These are phyloP conservation scores for Tachysurus vachellii DNA, from an alignment of 2,113 vertebrate genomes.

Conservation along the genomic window DNA sequence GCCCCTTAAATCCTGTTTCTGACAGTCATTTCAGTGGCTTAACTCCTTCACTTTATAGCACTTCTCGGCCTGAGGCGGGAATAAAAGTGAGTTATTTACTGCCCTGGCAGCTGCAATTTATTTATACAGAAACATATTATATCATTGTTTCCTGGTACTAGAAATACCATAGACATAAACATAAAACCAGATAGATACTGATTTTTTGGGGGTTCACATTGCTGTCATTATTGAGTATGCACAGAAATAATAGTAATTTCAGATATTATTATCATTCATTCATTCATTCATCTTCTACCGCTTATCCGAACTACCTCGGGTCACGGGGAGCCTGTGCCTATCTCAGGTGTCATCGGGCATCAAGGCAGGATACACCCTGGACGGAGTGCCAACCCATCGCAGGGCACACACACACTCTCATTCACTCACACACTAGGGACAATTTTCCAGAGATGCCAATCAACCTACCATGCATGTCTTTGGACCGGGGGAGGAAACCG, in stretches of 20 bases:
- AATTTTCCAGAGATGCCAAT: no score
- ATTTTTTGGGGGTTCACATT: not conserved
- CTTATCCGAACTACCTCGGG: no score
- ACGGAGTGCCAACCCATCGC: no score
- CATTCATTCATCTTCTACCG: no score
- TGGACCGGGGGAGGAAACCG: no score
- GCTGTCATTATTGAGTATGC: not conserved
- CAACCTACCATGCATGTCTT: no score
- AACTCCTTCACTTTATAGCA: not conserved
- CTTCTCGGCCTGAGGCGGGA: not conserved
- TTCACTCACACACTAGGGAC: no score
- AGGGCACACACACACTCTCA: no score
- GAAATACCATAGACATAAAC: not conserved
- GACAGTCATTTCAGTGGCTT: conserved; percentile 11
- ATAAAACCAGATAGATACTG: not conserved
- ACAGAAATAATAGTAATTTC: not conserved
- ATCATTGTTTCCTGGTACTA: not conserved
- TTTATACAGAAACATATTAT: not conserved
- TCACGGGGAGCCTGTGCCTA: no score
- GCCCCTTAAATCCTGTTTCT: not conserved
- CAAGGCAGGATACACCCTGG: no score
- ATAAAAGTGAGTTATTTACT: conserved; percentile 20
- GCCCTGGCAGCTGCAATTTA: not conserved
- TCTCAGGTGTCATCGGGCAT: no score
- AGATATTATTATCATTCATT: not conserved